Conservation (phyloP, 2,797 vertebrate genomes). For the Mormyrus proboscirostris region DNA sequence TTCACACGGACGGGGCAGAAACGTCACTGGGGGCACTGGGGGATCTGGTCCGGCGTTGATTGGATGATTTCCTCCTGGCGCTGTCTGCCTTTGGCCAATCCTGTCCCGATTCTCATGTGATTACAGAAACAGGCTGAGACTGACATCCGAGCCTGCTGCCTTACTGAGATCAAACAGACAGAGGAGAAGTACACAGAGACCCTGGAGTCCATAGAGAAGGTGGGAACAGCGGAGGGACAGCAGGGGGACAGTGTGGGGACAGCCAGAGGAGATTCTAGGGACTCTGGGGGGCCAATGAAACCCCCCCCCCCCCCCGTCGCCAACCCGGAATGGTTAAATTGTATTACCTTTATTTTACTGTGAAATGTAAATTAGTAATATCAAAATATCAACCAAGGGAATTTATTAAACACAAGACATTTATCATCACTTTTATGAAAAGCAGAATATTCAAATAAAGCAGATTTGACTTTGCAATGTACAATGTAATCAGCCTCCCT, state of each 20-base stretch:
- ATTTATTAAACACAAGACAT: background rate
- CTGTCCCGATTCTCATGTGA: background rate
- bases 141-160: constrained; percentile 88
- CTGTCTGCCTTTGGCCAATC: background rate
- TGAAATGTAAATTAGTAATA: background rate
- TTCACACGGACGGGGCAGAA: background rate
- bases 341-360: background rate
- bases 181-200: constrained; percentile 98
- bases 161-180: constrained; percentile 91
- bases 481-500: background rate
- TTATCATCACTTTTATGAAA: background rate
- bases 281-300: background rate
- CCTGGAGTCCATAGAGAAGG: constrained; percentile 93
- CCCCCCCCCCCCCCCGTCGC: too few species aligned
- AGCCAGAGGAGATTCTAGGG: background rate
- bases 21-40: background rate
- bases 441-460: background rate
- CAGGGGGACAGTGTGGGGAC: background rate
- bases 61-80: background rate
- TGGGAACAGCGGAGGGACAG: constrained; percentile 44
- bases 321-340: background rate
- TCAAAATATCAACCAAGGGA: background rate
- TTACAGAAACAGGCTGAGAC: constrained; percentile 83
- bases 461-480: background rate
- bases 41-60: background rate